Evolutionary conservation across 1,140 invertebrate species (phyloP), one percentile per base, ranked within the genome.

Genomic region (Anoplolepis gracilipes): DNA sequence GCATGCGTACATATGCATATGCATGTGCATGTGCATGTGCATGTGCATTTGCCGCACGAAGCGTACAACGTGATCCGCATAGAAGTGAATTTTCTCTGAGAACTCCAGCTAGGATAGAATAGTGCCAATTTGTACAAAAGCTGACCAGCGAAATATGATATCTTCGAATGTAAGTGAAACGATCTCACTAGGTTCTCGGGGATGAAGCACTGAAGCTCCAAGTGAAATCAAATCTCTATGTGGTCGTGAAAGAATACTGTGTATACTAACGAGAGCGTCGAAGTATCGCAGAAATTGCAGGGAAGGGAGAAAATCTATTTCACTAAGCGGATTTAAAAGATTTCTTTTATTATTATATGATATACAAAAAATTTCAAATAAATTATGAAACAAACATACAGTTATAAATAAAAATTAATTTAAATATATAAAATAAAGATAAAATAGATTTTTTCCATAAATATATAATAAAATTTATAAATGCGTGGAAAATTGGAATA

Each of bases 51-150:
- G 42, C 28, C 57, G n/a, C 33, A 33, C 19, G 64, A 30, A 39
- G 25, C 25, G 42, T 72, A 33, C 67, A 55, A 49, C 67, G 78
- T 82, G 78, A 73, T 59, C 28, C 78, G 53, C 78, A 82, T 82
- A 42, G 72, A 42, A 72, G 67, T n/a, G 53, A 82, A 19, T 46
- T 82, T 82, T 7, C 36, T 72, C 78, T 3, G 67, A 30, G 53
- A 33, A 42, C 10, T 42, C 36, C 19, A 1, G 3, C 28, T 33
- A 19, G 28, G n/a, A 72, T 39, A 81, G 78, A 82, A 82, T 82
- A 39, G 53, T 19, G 42, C 53, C 78, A 82, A 82, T 82, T 82
- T 61, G 55, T 33, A 82, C 67, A 73, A 82, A 57, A 82, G 53
- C 78, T 10, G 49, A 25, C 7, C 65, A 19, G 25, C 36, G 53